These are phyloP conservation scores for Varanus salvator DNA, from an alignment of 2,113 vertebrate species.

Conservation along the genomic window DNA sequence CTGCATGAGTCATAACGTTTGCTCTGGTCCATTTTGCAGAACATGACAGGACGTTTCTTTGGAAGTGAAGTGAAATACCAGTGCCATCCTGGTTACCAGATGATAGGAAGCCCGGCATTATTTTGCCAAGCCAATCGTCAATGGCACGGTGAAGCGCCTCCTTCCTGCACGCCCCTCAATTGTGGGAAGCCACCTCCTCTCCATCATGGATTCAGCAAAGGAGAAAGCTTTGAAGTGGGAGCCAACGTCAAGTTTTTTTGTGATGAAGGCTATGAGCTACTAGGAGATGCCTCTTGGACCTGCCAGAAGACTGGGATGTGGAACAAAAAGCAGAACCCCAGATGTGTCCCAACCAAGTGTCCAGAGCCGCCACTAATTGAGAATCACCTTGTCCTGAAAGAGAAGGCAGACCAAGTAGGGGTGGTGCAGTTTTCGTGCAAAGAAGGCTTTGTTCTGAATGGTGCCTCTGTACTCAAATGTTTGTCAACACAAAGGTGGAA, in stretches of 20 bases:
- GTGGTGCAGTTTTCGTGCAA: slow-evolving; percentile 90
- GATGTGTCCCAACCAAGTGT: slow-evolving; percentile 90
- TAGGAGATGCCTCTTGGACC: slow-evolving; percentile 87
- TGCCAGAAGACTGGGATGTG: slow-evolving; percentile 92
- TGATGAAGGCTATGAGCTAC: slow-evolving; percentile 91
- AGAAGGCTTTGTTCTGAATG: slow-evolving; percentile 88
- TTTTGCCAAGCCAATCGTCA: slow-evolving; percentile 93
- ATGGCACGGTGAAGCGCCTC: slow-evolving; percentile 87
- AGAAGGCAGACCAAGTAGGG: slow-evolving; percentile 81
- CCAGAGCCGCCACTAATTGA: slow-evolving; percentile 90
- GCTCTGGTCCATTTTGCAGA: slow-evolving; percentile 72
- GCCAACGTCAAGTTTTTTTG: slow-evolving; percentile 90
- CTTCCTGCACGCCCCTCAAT: slow-evolving; percentile 86
- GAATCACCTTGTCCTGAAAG: slow-evolving; percentile 89
- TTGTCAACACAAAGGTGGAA: slow-evolving; percentile 90
- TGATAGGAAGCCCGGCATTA: slow-evolving; percentile 83
- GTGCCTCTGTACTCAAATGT: slow-evolving; percentile 87
- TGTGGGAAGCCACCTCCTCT: slow-evolving; percentile 88
- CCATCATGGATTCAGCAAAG: slow-evolving; percentile 82
- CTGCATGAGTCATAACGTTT: slow-evolving; percentile 23
- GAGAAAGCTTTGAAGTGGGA: slow-evolving; percentile 88
- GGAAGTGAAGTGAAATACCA: slow-evolving; percentile 85
- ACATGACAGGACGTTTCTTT: slow-evolving; percentile 81
- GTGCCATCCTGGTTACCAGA: slow-evolving; percentile 87
- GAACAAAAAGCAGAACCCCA: slow-evolving; percentile 84